A percentile compares a stretch with the other conserved stretches of the same genome.
phyloP scores from a whole-genome alignment of 2,888 invertebrate species.

The Plagodis pulveraria region DNA sequence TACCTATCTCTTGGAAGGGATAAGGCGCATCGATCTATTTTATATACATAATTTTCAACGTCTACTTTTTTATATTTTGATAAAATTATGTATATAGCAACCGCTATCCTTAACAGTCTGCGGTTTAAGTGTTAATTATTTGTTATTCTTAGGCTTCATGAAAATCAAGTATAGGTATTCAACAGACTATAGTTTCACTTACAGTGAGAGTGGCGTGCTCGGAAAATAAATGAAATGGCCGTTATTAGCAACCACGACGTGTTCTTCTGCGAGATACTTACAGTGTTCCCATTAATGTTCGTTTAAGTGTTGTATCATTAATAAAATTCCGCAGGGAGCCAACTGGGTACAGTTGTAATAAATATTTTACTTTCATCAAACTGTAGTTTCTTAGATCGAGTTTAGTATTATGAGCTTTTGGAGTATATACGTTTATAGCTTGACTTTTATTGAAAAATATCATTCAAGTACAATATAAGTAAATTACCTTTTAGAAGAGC shows the following conservation, averaged over 20 bases:
- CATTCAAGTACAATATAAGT: too few species aligned
- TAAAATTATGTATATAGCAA: too few species aligned
- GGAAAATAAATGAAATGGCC: constrained; percentile 48
- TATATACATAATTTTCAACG: too few species aligned
- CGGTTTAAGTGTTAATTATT: constrained; percentile 14
- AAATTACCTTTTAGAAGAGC: too few species aligned
- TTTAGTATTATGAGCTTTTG: too few species aligned
- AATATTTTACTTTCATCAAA: constrained; percentile 9
- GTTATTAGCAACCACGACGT: constrained; percentile 42
- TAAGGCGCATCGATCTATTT: not conserved
- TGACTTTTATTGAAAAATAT: too few species aligned
- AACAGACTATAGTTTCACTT: constrained; percentile 53
- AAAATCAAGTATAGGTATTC: constrained; percentile 40
- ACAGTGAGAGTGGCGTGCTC: constrained; percentile 34
- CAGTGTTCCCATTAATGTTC: constrained; percentile 33
- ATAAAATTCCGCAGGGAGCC: constrained; percentile 23
- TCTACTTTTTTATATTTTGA: too few species aligned
- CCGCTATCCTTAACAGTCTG: constrained; percentile 9
- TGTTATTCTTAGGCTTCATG: constrained; percentile 11
- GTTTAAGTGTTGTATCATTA: constrained; percentile 32
- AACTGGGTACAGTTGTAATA: constrained; percentile 8
- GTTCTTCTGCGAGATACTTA: constrained; percentile 34
- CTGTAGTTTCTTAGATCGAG: constrained; percentile 1
- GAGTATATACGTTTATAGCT: too few species aligned
- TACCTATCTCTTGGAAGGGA: constrained; percentile 19